phyloP scores from a whole-genome alignment of 2,888 invertebrate genomes.

The Brachynemurus nebulosus region DNA sequence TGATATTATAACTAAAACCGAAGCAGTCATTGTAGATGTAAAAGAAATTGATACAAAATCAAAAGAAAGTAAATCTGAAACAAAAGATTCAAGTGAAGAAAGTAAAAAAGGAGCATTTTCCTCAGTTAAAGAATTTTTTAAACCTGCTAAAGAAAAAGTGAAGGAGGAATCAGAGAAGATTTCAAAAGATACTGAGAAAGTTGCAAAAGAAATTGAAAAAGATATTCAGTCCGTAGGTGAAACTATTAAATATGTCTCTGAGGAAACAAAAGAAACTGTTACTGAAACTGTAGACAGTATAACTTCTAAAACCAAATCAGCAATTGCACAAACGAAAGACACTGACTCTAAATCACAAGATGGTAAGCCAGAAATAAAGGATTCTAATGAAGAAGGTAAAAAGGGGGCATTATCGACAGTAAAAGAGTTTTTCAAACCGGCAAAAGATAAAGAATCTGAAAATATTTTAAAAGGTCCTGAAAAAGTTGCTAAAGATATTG shows the following conservation, averaged over 20 bases:
- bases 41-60: conserved; percentile 32
- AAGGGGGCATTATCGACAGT: no score
- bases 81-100: conserved; percentile 13
- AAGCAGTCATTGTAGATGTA: conserved; percentile 26
- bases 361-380: conserved; percentile 7
- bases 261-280: conserved; percentile 12
- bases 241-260: conserved; percentile 15
- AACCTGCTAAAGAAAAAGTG: conserved; percentile 15
- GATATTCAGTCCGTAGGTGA: conserved; percentile 13
- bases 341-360: no score
- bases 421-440: no score
- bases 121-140: conserved; percentile 4
- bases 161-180: conserved; percentile 19
- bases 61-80: neutral
- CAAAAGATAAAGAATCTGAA: conserved; percentile 5
- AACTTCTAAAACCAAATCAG: no score
- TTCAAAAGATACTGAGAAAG: neutral
- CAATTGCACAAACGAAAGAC: no score
- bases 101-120: conserved; percentile 6
- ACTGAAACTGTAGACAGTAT: conserved; percentile 11
- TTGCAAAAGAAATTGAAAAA: conserved; percentile 12
- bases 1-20: conserved; percentile 6
- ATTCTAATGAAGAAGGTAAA: no score
- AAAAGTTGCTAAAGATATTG: conserved; percentile 9
- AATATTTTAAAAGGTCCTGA: neutral